Percentiles rank a stretch among this genome's conserved stretches.
These are phyloP conservation scores for Amazona vittata DNA, from an alignment of 2,113 vertebrate genomes.

Conservation along the genomic window DNA sequence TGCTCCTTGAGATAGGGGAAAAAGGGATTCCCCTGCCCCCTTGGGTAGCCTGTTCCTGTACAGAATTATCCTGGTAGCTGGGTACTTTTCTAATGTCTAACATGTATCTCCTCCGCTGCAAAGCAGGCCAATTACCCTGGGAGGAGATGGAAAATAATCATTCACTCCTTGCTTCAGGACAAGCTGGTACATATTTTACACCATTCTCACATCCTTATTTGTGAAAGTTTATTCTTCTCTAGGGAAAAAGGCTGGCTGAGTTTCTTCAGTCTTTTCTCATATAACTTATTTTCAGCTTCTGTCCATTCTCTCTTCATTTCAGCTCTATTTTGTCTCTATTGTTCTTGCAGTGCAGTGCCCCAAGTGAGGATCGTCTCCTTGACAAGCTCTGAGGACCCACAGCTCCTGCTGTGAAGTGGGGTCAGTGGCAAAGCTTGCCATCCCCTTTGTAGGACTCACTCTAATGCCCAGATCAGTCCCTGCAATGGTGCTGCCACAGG, in stretches of 20 bases:
- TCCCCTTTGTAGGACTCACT: background rate
- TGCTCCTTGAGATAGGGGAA: background rate
- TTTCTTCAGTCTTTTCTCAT: background rate
- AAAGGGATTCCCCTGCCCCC: background rate
- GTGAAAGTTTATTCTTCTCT: background rate
- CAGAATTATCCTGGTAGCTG: background rate
- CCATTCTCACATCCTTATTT: background rate
- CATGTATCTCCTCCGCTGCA: background rate
- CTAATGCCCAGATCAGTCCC: background rate
- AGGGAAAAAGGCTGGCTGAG: background rate
- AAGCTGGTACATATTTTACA: background rate
- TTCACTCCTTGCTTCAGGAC: background rate
- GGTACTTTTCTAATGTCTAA: background rate
- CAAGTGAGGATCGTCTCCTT: accelerated
- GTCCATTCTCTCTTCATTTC: background rate
- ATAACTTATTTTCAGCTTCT: background rate
- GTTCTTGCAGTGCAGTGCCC: background rate
- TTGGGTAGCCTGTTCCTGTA: background rate
- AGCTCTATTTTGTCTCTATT: background rate
- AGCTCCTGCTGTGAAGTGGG: background rate
- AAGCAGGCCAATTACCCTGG: background rate
- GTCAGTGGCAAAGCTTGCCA: background rate
- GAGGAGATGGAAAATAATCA: background rate
- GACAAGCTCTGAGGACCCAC: background rate
- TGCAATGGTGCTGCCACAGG: background rate